These are phyloP conservation scores for Hippopotamus amphibius DNA, from an alignment of 2,113 vertebrate genomes.

Conservation along the genomic window DNA sequence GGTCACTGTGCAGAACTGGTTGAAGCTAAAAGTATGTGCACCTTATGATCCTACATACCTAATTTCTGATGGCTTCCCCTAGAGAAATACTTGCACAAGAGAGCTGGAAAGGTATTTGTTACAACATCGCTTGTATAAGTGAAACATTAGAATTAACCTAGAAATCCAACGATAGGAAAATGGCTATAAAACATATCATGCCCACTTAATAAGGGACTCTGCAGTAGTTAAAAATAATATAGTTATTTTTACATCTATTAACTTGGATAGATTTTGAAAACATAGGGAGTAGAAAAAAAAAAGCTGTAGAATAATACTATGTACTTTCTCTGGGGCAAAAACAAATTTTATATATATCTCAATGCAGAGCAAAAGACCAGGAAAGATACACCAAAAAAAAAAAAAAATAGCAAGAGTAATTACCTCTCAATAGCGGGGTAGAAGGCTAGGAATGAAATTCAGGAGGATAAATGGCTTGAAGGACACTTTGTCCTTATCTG, in stretches of 20 bases:
- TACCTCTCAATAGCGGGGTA: background rate
- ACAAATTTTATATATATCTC: background rate
- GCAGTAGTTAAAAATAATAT: background rate
- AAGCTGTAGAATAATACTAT: background rate
- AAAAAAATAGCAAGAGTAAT: background rate
- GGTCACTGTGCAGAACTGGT: background rate
- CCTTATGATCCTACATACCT: background rate
- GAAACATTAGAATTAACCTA: background rate
- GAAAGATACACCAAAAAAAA: background rate
- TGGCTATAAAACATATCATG: background rate
- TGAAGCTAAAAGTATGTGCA: background rate
- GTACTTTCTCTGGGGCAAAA: background rate
- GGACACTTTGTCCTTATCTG: background rate
- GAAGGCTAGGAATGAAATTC: background rate
- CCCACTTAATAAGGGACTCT: background rate
- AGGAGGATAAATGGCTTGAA: background rate
- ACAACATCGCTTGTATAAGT: background rate
- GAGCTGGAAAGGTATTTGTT: background rate
- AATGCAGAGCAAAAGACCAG: background rate
- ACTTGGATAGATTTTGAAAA: conserved; percentile 24
- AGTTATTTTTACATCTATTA: background rate
- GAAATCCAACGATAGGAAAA: background rate
- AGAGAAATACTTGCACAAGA: background rate
- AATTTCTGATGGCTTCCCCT: background rate
- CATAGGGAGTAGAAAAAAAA: background rate